These are phyloP conservation scores for Acheta domesticus DNA, from an alignment of 2,888 invertebrate species.

Conservation along the genomic window DNA sequence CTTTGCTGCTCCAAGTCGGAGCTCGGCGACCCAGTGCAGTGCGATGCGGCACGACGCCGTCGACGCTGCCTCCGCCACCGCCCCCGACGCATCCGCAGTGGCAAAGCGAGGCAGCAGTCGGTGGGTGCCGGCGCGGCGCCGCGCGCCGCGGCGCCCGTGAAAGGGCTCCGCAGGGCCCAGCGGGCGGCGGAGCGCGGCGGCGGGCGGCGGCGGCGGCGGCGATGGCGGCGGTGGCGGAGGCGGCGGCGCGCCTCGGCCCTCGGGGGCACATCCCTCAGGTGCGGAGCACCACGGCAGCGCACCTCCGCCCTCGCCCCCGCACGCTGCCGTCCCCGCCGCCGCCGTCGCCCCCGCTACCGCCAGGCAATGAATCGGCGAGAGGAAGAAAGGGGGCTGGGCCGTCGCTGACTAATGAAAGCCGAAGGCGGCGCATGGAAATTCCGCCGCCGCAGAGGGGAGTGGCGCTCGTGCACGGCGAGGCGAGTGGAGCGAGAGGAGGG, in stretches of 20 bases:
- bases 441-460: background rate
- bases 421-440: slow-evolving; percentile 10
- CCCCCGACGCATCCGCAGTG: too few relatives aligned
- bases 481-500: background rate
- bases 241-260: background rate
- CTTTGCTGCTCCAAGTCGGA: too few relatives aligned
- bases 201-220: background rate
- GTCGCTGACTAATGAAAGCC: slow-evolving; percentile 18
- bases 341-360: background rate
- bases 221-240: background rate
- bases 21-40: too few relatives aligned
- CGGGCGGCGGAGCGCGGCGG: background rate
- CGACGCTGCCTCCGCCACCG: too few relatives aligned
- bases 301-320: background rate
- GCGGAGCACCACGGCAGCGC: background rate
- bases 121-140: background rate
- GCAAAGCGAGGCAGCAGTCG: too few relatives aligned
- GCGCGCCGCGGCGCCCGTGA: background rate
- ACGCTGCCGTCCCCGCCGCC: background rate
- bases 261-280: slow-evolving; percentile 12
- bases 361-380: background rate
- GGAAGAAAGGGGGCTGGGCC: background rate
- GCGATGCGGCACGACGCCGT: too few relatives aligned
- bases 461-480: background rate
- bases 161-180: background rate